These are phyloP conservation scores for Apis cerana DNA, from an alignment of 1,140 invertebrate genomes.

Conservation along the genomic window DNA sequence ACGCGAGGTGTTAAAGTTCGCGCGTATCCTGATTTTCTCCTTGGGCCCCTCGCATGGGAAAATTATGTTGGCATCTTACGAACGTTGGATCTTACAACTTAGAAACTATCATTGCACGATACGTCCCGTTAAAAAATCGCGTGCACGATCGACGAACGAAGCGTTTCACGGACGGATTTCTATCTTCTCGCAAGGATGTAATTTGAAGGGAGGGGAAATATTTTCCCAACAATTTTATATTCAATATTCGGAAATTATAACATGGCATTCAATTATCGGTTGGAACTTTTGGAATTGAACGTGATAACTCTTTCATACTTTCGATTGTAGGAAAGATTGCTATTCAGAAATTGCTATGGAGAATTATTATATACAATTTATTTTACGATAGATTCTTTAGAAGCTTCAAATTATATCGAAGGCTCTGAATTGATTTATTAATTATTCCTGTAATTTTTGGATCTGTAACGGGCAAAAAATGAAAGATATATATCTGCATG, in stretches of 20 bases:
- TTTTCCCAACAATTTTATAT: not conserved
- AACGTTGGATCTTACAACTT: not conserved
- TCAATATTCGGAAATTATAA: not conserved
- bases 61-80: slow-evolving; percentile 13
- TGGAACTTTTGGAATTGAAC: not conserved
- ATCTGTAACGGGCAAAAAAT: too few species aligned
- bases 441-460: too few species aligned
- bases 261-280: not conserved
- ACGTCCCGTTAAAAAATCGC: not conserved
- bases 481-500: too few species aligned
- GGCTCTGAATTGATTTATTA: too few species aligned
- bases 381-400: too few species aligned
- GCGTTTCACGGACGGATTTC: not conserved
- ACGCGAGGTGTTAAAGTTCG: slow-evolving; percentile 57
- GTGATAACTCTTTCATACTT: not conserved
- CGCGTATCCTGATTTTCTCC: slow-evolving; percentile 21
- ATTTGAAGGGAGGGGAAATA: not conserved
- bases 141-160: not conserved
- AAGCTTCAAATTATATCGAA: too few species aligned
- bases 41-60: slow-evolving; percentile 26
- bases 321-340: too few species aligned
- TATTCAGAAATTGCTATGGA: too few species aligned
- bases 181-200: not conserved
- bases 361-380: too few species aligned
- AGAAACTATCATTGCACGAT: slow-evolving; percentile 3